These are phyloP conservation scores for Saimiri boliviensis DNA, from an alignment of 2,113 vertebrate species.

Conservation along the genomic window DNA sequence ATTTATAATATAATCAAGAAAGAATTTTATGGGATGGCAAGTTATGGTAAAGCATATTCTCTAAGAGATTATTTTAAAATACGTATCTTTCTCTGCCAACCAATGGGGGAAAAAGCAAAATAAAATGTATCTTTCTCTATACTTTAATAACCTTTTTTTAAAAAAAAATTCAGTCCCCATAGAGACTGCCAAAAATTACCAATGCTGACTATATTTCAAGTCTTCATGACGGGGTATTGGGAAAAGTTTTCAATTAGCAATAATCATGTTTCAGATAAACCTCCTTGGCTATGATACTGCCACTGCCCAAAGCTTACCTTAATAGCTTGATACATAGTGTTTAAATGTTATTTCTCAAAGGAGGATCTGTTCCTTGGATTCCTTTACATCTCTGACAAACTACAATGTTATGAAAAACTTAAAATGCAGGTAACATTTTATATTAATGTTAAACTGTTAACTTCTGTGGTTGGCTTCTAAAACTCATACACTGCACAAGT, in stretches of 20 bases:
- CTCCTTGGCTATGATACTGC: too few species aligned
- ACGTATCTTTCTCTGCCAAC: neutral
- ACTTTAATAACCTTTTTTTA: neutral
- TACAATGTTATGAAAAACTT: conserved; percentile 19
- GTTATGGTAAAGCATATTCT: conserved; percentile 10
- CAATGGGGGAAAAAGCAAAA: neutral
- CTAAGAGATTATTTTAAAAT: conserved; percentile 22
- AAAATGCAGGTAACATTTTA: conserved; percentile 23
- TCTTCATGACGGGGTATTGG: too few species aligned
- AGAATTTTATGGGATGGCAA: conserved; percentile 20
- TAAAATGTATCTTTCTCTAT: neutral
- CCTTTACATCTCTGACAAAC: neutral
- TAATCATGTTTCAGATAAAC: too few species aligned
- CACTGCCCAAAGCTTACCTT: too few species aligned
- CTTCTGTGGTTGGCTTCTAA: neutral
- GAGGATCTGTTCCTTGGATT: neutral
- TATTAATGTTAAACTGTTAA: conserved; percentile 6
- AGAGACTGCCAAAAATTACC: too few species aligned
- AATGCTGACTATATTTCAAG: too few species aligned
- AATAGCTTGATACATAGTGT: neutral
- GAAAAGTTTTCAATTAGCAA: too few species aligned
- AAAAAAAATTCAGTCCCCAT: too few species aligned
- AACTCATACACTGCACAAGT: neutral
- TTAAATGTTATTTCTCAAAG: conserved; percentile 25
- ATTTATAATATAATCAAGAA: conserved; percentile 22